A percentile compares a stretch with the other conserved stretches of the same genome.
These are phyloP conservation scores for Ganaspis brasiliensis DNA, from an alignment of 2,888 invertebrate species.

Conservation along the genomic window DNA sequence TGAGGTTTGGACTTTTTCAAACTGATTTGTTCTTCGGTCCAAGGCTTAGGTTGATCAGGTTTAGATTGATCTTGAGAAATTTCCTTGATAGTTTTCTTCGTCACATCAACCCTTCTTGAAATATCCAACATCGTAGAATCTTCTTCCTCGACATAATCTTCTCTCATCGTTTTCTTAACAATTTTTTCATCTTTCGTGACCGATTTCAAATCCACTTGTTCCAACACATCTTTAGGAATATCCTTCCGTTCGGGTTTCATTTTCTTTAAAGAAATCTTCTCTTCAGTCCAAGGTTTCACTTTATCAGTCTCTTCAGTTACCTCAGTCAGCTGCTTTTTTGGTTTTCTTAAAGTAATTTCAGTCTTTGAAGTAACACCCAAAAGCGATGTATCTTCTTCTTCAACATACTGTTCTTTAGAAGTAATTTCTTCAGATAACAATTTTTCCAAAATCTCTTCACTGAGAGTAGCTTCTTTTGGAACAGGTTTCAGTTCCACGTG, in stretches of 20 bases:
- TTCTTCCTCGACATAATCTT: constrained; percentile 59
- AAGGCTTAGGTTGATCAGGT: constrained; percentile 79
- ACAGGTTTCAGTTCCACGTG: constrained; percentile 69
- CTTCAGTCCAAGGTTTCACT: constrained; percentile 84
- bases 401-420: constrained; percentile 59
- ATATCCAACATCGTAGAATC: constrained; percentile 55
- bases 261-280: constrained; percentile 82
- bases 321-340: constrained; percentile 47
- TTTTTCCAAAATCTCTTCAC: constrained; percentile 57
- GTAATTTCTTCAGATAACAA: constrained; percentile 56
- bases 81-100: constrained; percentile 14
- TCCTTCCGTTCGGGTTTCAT: constrained; percentile 74
- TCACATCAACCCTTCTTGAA: constrained; percentile 43
- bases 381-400: constrained; percentile 67
- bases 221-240: constrained; percentile 73
- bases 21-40: constrained; percentile 85
- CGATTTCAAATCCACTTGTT: constrained; percentile 82
- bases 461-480: constrained; percentile 60
- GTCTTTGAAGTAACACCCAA: constrained; percentile 51
- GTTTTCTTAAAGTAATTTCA: constrained; percentile 55
- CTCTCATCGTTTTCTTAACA: constrained; percentile 58
- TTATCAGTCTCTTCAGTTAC: constrained; percentile 62
- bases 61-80: constrained; percentile 70
- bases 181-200: constrained; percentile 72
- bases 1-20: constrained; percentile 81